Conservation (phyloP, 2,797 vertebrate genomes). For the Pipistrellus nathusii region DNA sequence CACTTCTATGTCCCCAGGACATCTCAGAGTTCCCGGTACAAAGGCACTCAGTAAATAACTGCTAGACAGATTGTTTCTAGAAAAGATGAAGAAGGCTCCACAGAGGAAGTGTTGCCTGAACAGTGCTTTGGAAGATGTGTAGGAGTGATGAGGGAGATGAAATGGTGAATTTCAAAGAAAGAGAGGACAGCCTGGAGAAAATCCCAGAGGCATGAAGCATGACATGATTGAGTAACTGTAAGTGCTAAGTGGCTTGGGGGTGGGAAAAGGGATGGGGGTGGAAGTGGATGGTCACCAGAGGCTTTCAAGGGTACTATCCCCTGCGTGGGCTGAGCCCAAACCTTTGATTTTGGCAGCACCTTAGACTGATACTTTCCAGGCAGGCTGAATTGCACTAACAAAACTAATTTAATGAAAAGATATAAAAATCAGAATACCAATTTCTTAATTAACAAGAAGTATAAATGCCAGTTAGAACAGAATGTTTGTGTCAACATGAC, state of each 20-base stretch:
- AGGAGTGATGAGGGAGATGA: background rate
- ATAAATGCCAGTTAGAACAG: slow-evolving; percentile 40
- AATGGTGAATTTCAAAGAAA: background rate
- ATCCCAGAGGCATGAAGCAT: background rate
- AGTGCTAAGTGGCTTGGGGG: background rate
- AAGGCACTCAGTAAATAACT: background rate
- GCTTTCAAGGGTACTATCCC: background rate
- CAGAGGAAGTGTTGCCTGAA: background rate
- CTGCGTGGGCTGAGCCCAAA: background rate
- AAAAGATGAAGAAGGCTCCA: background rate
- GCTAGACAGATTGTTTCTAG: background rate
- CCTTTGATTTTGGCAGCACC: background rate
- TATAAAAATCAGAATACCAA: slow-evolving; percentile 44
- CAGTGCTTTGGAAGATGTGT: background rate
- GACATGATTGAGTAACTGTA: background rate
- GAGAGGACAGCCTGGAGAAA: background rate
- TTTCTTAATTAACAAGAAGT: slow-evolving; percentile 65
- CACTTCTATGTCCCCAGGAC: background rate
- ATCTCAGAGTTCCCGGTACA: background rate
- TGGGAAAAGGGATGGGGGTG: background rate
- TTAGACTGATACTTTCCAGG: slow-evolving; percentile 16
- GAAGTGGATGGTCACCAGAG: background rate
- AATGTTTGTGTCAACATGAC: slow-evolving; percentile 45
- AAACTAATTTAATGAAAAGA: slow-evolving; percentile 51
- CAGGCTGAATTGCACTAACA: slow-evolving; percentile 21